Base-by-base conservation (phyloP, 2,888 invertebrate genomes). In the Gastracanthus pulcherrimus region DNA sequence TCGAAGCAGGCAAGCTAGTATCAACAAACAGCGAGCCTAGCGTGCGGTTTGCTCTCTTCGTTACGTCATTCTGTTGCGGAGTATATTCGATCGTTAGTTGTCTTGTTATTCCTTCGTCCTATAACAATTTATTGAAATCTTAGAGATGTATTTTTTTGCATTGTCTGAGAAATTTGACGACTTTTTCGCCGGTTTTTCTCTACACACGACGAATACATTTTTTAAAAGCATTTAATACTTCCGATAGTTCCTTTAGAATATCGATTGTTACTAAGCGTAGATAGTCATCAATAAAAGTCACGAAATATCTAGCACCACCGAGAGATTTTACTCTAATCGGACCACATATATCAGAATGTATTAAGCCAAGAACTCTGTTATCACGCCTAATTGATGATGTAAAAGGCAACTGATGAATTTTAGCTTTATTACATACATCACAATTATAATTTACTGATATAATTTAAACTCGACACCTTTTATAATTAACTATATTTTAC, bases 21-120 rank as follows among this genome's bases (percentile, higher is more conserved):
- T n/a, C 71, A 90, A 58, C 66, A 90, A 84, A 2, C 86, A 85
- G 6, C 88, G 76, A 0, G 88, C 86, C 87, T 6, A 38, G 38
- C 9, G 38, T 38, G 38, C 38, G 82, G 31, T 89, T 89, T 4
- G 84, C 82, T 1, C 87, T 48, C 72, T 90, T 88, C 0, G 89
- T 86, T 0, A 86, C 83, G 0, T 87, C 89, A 72, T 89, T 90
- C 19, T 88, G 87, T 51, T 89, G 86, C 0, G 87, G 88, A 0
- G 84, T 87, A 16, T 88, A 86, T 3, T 87, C 84, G 0, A 87
- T 83, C 0, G 86, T 87, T 0, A 84, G 55, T 16, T 85, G 80
- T 7, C 58, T 75, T 0, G n/a, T 0, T 1, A 85, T 81, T 1
- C 84, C 84, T 71, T 86, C 82, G 4, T 66, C 64, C 23, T 76